Percentiles rank a stretch among this genome's conserved stretches.
These are phyloP conservation scores for Epinotia ramella DNA, from an alignment of 2,888 invertebrate genomes.

Conservation along the genomic window DNA sequence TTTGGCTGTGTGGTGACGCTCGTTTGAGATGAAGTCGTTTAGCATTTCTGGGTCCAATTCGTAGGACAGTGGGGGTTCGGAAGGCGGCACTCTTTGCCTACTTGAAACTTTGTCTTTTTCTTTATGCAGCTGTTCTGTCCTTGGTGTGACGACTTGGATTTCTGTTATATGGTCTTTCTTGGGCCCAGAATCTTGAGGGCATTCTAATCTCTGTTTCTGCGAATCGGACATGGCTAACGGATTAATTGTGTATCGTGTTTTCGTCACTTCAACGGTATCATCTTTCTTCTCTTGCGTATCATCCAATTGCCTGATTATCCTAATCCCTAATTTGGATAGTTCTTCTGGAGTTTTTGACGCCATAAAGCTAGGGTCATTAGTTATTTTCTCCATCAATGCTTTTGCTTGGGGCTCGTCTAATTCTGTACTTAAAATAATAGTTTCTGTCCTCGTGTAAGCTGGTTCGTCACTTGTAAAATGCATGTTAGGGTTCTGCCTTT, in stretches of 20 bases:
- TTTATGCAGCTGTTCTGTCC: slow-evolving; percentile 68
- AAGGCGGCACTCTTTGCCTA: slow-evolving; percentile 72
- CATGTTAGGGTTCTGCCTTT: slow-evolving; percentile 77
- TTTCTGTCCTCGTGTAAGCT: slow-evolving; percentile 79
- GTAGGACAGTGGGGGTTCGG: slow-evolving; percentile 72
- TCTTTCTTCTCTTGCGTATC: slow-evolving; percentile 67
- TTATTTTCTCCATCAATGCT: slow-evolving; percentile 77
- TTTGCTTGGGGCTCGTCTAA: slow-evolving; percentile 79
- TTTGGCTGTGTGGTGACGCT: slow-evolving; percentile 75
- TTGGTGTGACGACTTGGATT: slow-evolving; percentile 88
- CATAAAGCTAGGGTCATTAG: slow-evolving; percentile 80
- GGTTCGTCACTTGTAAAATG: slow-evolving; percentile 79
- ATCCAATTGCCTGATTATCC: slow-evolving; percentile 75
- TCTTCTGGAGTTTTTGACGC: slow-evolving; percentile 77
- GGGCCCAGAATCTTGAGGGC: slow-evolving; percentile 54
- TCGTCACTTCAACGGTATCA: slow-evolving; percentile 71
- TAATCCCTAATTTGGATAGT: slow-evolving; percentile 74
- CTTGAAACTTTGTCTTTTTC: slow-evolving; percentile 73
- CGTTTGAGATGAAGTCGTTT: slow-evolving; percentile 81
- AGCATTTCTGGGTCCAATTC: slow-evolving; percentile 77
- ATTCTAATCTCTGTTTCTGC: slow-evolving; percentile 66
- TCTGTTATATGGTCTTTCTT: slow-evolving; percentile 88
- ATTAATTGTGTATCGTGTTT: slow-evolving; percentile 78
- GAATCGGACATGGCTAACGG: slow-evolving; percentile 73
- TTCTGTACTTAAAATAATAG: slow-evolving; percentile 83